Evolutionary conservation across 37 sponge, comb jelly and placozoan genomes (phyloP).

Genomic region (Beroe forskalii): DNA sequence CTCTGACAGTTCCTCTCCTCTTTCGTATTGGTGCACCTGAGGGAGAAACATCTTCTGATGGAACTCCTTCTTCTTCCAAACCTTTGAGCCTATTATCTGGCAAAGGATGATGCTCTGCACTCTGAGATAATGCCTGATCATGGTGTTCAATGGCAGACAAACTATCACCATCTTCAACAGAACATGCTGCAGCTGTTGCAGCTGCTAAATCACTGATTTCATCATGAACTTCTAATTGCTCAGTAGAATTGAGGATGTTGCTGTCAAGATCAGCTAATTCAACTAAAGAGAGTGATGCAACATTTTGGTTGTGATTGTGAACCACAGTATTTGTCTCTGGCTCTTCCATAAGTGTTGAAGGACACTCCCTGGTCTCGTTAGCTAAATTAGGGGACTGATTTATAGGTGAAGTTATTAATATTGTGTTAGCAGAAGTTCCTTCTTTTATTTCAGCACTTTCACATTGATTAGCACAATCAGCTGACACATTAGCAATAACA

Average conservation of each 20-base stretch:
- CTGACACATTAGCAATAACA: conserved; percentile 61
- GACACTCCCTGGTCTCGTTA: not conserved
- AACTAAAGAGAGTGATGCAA: not conserved
- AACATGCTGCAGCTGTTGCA: not conserved
- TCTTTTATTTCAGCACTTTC: conserved; percentile 8
- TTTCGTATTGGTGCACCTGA: not conserved
- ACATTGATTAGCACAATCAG: conserved; percentile 50
- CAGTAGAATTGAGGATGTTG: conserved; percentile 41
- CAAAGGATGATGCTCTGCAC: not conserved
- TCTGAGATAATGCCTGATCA: not conserved
- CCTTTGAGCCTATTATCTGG: not conserved
- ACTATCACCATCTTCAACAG: not conserved
- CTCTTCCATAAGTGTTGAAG: not conserved
- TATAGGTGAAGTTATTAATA: not conserved
- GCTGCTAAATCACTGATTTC: not conserved
- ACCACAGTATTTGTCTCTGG: not conserved
- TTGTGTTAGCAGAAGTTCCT: not conserved
- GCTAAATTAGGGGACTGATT: conserved; percentile 44
- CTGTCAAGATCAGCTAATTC: conserved; percentile 40
- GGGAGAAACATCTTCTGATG: not conserved
- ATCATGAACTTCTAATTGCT: conserved; percentile 38
- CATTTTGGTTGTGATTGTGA: not conserved
- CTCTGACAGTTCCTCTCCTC: conserved; percentile 21
- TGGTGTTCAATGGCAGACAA: no score
- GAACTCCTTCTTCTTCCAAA: not conserved